Conservation (phyloP, 2,113 vertebrate genomes). For the Dasyurus viverrinus region DNA sequence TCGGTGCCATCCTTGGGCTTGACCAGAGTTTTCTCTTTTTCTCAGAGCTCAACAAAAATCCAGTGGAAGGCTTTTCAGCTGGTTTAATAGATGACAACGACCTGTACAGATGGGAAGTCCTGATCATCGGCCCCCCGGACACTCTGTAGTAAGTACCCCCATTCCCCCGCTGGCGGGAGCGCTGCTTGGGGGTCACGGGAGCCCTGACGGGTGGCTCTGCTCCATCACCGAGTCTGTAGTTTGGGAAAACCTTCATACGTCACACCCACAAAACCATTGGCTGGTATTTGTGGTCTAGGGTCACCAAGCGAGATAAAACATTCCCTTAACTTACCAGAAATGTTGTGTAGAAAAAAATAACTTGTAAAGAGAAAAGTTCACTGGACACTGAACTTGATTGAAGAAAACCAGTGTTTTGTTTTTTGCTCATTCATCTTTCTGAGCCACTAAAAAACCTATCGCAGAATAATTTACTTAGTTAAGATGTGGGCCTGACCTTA, state of each 20-base stretch:
- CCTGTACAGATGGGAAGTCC: constrained; percentile 99
- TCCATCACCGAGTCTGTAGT: too few species aligned
- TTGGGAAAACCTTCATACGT: too few species aligned
- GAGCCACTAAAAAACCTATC: not conserved
- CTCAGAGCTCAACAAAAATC: constrained; percentile 99
- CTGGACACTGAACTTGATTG: not conserved
- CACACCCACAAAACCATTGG: not conserved
- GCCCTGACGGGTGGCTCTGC: too few species aligned
- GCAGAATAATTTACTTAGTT: not conserved
- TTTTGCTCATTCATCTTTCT: not conserved
- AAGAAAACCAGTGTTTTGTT: not conserved
- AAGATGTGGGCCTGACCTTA: not conserved
- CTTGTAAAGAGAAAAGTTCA: not conserved
- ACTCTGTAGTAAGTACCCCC: constrained; percentile 96
- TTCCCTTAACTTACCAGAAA: not conserved
- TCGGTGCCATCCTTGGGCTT: not conserved
- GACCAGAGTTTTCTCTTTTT: constrained; percentile 73
- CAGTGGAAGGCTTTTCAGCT: constrained; percentile 99
- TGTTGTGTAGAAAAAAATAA: not conserved
- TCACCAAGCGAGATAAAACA: not conserved
- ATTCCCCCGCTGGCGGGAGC: not conserved
- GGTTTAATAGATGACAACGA: constrained; percentile 99
- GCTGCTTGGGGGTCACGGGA: too few species aligned
- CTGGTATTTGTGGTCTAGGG: rapidly evolving
- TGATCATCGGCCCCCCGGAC: constrained; percentile 99